Conservation (phyloP, 2,888 invertebrate genomes). For the Lymantria monacha region DNA sequence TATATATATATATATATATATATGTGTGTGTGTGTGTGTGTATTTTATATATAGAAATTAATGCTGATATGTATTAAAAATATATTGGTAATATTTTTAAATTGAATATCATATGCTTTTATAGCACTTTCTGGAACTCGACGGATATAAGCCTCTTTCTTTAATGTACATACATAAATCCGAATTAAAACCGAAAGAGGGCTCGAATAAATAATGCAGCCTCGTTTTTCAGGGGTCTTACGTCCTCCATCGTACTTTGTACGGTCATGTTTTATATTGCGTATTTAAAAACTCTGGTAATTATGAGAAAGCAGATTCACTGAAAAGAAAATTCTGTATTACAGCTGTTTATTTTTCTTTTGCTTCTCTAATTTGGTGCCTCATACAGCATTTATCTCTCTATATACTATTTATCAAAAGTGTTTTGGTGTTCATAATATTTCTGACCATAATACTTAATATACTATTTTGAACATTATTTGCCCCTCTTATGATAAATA, state of each 20-base stretch:
- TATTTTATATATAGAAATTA: too few species aligned
- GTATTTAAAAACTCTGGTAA: constrained; percentile 68
- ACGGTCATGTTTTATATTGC: constrained; percentile 65
- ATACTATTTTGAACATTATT: background rate
- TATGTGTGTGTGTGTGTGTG: too few species aligned
- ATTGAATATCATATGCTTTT: constrained; percentile 11
- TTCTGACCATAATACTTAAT: background rate
- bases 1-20: too few species aligned
- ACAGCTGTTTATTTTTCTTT: constrained; percentile 31
- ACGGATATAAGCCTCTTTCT: constrained; percentile 51
- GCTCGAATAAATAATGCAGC: constrained; percentile 70
- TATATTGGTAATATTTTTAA: too few species aligned
- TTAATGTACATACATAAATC: constrained; percentile 76
- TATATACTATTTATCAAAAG: too few species aligned
- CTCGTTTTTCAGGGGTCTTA: constrained; percentile 76
- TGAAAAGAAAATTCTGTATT: constrained; percentile 40
- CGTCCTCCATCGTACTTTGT: constrained; percentile 64
- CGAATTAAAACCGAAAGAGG: constrained; percentile 75
- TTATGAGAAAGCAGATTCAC: constrained; percentile 67
- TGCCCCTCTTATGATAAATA: too few species aligned
- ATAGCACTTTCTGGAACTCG: background rate
- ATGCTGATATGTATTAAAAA: too few species aligned
- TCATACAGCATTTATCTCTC: too few species aligned
- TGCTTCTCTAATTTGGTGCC: too few species aligned
- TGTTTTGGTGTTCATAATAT: too few species aligned